Evolutionary conservation across 2,888 invertebrate genomes (phyloP).

Genomic region (Halictus ligatus): DNA sequence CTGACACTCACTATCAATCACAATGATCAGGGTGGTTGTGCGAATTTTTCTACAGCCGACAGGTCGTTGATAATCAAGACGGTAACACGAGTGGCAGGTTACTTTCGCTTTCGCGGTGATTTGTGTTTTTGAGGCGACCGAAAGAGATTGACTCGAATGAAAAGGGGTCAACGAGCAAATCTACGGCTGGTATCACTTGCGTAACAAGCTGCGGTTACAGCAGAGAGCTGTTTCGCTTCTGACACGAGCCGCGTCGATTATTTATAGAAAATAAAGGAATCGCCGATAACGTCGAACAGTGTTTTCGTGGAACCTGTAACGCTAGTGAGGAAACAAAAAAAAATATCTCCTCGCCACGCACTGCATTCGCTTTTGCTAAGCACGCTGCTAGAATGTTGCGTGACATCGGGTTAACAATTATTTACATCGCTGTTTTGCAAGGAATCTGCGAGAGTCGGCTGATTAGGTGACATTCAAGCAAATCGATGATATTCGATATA

Average conservation of each 20-base stretch:
- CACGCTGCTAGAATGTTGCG: background rate
- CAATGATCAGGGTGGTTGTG: background rate
- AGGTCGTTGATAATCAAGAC: conserved; percentile 9
- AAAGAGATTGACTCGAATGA: conserved; percentile 43
- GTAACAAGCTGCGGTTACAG: conserved; percentile 47
- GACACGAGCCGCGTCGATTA: conserved; percentile 36
- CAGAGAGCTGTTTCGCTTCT: conserved; percentile 31
- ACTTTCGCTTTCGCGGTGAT: conserved; percentile 53
- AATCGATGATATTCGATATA: background rate
- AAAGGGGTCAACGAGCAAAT: conserved; percentile 60
- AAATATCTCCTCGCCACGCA: background rate
- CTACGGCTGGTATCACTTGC: conserved; percentile 53
- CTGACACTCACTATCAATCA: background rate
- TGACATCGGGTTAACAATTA: background rate
- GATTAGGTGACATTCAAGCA: background rate
- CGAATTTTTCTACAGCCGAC: background rate
- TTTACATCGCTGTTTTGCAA: background rate
- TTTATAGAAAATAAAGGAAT: conserved; percentile 56
- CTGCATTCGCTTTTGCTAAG: background rate
- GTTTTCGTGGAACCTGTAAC: background rate
- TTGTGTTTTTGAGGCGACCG: conserved; percentile 45
- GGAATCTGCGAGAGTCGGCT: background rate
- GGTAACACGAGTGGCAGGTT: conserved; percentile 39
- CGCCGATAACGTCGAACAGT: background rate
- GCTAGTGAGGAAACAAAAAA: background rate